Evolutionary conservation across 2,888 invertebrate species (phyloP), one percentile per base, ranked within the genome.

Genomic region (Sabatieria punctata): DNA sequence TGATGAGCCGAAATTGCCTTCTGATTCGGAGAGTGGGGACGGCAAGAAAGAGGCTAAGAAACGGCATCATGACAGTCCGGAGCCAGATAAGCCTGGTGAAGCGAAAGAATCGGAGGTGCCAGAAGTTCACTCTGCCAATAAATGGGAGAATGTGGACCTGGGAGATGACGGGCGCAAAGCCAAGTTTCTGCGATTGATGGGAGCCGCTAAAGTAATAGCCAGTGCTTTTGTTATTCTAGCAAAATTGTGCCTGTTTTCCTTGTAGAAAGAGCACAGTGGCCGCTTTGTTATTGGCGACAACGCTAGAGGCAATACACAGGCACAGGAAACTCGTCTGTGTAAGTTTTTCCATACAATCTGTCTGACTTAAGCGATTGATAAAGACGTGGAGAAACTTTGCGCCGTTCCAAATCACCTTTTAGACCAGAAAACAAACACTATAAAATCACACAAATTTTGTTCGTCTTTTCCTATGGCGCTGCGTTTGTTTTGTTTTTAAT

Each of bases 171-270:
- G 57, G 8, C 51, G 67, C 42, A 65, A 65, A 47, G 56, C 61
- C 41, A 68, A 67, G 49, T 68, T 68, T 51, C 56, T 68, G 1
- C 52, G 62, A 43, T 52, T 68, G 13, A 66, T 68, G 67, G 68
- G 68, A 22, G 68, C 66, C 19, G 51, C 53, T 39, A 67, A 66
- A 63, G 45, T 45, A 8, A n/a, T 8, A 18, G 21, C 21, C 40
- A 23, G 40, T 22, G 8, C 30, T 30, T 30, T 30, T 30, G 15
- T 30, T 30, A 30, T 30, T 8, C 15, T 30, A 30, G 8, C 8
- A 30, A 30, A 30, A 11, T 8, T 30, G 8, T 30, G 30, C 30
- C 30, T 30, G 8, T 37, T 8, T 37, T 18, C 13, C 18, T 37
- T 37, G 8, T 18, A 37, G 37, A 60, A 60, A 50, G 60, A 64